A percentile compares a stretch with the other conserved stretches of the same genome.
Conservation (phyloP, 2,113 vertebrate species). For the Chelonoidis abingdonii region DNA sequence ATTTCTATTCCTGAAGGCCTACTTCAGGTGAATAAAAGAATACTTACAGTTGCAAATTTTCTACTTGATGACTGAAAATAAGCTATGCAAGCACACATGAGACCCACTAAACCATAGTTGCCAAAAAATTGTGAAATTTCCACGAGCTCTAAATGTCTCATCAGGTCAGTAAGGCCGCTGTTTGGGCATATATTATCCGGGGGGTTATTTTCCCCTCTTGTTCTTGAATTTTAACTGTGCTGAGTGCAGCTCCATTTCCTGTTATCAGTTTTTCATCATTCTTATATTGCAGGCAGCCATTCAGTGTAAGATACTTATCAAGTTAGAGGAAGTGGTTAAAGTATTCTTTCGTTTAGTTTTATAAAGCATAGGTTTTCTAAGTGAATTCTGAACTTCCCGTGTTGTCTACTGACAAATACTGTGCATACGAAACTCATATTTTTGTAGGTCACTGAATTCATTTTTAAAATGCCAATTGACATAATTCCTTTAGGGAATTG, state of each 20-base stretch:
- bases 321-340: slow-evolving; percentile 47
- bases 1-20: slow-evolving; percentile 5
- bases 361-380: slow-evolving; percentile 52
- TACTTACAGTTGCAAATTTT: slow-evolving; percentile 16
- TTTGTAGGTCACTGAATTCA: slow-evolving; percentile 96
- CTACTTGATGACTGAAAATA: background rate
- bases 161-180: background rate
- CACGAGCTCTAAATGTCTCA: background rate
- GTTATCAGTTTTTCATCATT: slow-evolving; percentile 15
- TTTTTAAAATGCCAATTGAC: slow-evolving; percentile 91
- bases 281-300: background rate
- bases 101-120: background rate
- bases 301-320: slow-evolving; percentile 22
- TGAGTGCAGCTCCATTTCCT: background rate
- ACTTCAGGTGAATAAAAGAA: background rate
- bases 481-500: slow-evolving; percentile 85
- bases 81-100: background rate
- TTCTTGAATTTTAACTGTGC: slow-evolving; percentile 33
- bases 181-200: background rate
- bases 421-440: slow-evolving; percentile 88
- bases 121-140: slow-evolving; percentile 9
- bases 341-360: slow-evolving; percentile 64
- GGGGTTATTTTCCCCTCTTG: background rate
- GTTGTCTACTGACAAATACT: slow-evolving; percentile 77
- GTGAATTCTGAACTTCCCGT: slow-evolving; percentile 71